Percentiles rank a stretch among this genome's conserved stretches.
phyloP scores from a whole-genome alignment of 1,140 invertebrate genomes.

The Bombus terrestris region DNA sequence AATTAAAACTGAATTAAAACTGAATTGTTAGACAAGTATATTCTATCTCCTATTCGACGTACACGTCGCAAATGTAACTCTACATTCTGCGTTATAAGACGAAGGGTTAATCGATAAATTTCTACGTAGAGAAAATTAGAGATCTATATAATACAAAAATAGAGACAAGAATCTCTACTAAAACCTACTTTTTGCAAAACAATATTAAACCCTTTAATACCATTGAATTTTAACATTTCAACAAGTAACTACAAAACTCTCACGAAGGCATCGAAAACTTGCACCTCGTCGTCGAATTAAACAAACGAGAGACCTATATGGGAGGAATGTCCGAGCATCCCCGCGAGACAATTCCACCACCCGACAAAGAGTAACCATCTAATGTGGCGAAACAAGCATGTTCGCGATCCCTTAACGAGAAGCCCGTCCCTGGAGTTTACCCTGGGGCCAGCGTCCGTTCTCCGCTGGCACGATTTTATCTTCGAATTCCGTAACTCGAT shows the following conservation, averaged over 20 bases:
- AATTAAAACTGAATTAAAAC: too few relatives aligned
- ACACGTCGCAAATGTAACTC: too few relatives aligned
- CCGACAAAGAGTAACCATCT: slow-evolving; percentile 21
- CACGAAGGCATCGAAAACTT: neutral
- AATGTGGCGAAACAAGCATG: slow-evolving; percentile 36
- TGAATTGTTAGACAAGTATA: too few relatives aligned
- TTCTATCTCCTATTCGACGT: too few relatives aligned
- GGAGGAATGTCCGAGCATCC: neutral
- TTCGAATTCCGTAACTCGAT: slow-evolving; percentile 79
- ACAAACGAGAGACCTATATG: neutral
- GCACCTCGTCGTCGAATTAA: neutral
- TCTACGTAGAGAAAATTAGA: too few relatives aligned
- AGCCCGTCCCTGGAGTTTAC: slow-evolving; percentile 7
- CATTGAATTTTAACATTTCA: neutral
- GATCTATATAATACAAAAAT: too few relatives aligned
- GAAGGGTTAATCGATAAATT: too few relatives aligned
- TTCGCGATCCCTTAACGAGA: slow-evolving; percentile 55
- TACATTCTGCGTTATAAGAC: too few relatives aligned
- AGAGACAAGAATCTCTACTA: neutral
- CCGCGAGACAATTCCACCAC: slow-evolving; percentile 29
- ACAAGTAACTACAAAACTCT: neutral
- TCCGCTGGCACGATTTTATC: slow-evolving; percentile 70
- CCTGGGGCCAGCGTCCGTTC: neutral
- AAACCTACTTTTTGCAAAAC: too few relatives aligned
- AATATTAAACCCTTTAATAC: too few relatives aligned